phyloP scores from a whole-genome alignment of 37 sponge, comb jelly and placozoan species.

The Axinella damicornis region DNA sequence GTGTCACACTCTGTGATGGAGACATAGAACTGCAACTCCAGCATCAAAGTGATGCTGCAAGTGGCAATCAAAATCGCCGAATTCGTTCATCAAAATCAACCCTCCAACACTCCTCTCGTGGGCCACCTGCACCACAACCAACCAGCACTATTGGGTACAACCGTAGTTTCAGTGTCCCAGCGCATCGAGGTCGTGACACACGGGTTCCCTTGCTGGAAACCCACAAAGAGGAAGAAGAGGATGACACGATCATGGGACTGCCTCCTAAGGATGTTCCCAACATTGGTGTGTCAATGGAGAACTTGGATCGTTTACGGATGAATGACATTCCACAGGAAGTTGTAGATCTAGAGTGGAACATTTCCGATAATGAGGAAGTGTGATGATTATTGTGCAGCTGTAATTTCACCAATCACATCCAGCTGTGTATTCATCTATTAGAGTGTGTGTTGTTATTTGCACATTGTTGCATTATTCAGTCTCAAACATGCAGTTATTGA shows the following conservation, averaged over 20 bases:
- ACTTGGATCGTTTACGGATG: background rate
- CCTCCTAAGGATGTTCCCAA: constrained; percentile 49
- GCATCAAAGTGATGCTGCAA: too few species aligned
- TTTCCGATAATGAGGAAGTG: background rate
- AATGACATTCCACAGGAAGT: background rate
- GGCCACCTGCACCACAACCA: too few species aligned
- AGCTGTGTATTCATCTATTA: too few species aligned
- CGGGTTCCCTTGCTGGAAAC: background rate
- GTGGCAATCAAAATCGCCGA: too few species aligned
- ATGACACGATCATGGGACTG: constrained; percentile 18
- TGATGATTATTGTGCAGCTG: background rate
- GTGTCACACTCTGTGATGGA: too few species aligned
- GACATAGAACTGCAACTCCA: too few species aligned
- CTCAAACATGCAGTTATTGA: too few species aligned
- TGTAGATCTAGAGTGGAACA: background rate
- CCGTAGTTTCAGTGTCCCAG: constrained; percentile 9
- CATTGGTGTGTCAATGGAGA: background rate
- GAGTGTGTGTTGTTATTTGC: too few species aligned
- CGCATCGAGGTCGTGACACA: background rate
- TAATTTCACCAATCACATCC: too few species aligned
- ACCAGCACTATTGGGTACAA: background rate
- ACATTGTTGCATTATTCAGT: too few species aligned
- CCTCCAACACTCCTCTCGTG: too few species aligned
- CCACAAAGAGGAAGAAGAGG: constrained; percentile 1
- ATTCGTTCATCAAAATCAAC: too few species aligned